Base-by-base conservation (phyloP, 1,140 invertebrate species). In the Drosophila leontia region DNA sequence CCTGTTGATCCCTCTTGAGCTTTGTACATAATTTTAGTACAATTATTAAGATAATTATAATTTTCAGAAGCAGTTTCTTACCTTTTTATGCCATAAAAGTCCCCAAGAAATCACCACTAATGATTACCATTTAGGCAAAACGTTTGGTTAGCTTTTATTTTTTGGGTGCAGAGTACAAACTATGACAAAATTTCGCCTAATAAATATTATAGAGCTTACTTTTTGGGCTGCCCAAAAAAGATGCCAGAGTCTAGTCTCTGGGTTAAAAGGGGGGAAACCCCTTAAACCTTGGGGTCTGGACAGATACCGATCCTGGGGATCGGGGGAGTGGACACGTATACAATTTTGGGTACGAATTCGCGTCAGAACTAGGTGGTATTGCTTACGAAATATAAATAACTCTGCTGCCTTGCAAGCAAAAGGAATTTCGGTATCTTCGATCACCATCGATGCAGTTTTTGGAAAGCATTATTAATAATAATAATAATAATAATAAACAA, bases 361-460 rank as follows among this genome's bases (percentile, higher is more conserved):
- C 44, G 35, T 39, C 50, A 26, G 45, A 74, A 74, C 32, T 74
- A 60, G 32, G 37, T 58, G 34, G 19, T 68, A 60, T 42, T 68
- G 41, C 72, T 68, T 77, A 56, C 50, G 23, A 39, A 26, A 60
- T 39, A 37, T 44, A 67, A 50, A 42, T 75, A 77, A 76, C 56
- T 77, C 75, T 69, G 75, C 47, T 77, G 75, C 75, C 53, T 55
- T 53, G 75, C 75, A 64, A 77, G 60, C 75, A 44, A 61, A 77
- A 64, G 75, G 74, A 69, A 68, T 77, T 60, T 13, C 19, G 35
- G 19, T 60, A 11, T 42, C 34, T 56, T 17, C 35, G 23, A 67
- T 76, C 48, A 39, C 53, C 39, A 68, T 35, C 48, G 26, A 29
- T n/a, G 47, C 9, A 19, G 32, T 35, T n/a, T 59, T 68, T 56